Percentiles rank a stretch among this genome's conserved stretches.
Evolutionary conservation across 1,140 invertebrate species (phyloP).

Genomic region (Zophobas morio): DNA sequence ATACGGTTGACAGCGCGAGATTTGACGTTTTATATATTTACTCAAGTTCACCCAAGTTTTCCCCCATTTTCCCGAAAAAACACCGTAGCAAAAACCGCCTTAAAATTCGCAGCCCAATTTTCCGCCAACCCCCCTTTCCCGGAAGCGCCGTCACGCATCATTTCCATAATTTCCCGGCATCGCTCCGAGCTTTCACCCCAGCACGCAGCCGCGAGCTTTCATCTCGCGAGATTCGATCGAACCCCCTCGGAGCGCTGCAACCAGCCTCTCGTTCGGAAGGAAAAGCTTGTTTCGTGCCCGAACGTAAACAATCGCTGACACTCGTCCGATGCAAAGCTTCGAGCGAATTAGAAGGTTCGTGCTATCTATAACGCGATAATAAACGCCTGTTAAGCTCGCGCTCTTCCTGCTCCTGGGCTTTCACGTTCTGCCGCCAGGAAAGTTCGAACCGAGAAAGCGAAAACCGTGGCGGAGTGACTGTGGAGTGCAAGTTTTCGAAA

Average conservation of each 20-base stretch:
- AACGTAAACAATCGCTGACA: constrained; percentile 41
- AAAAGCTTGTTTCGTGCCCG: constrained; percentile 43
- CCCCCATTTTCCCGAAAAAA: too few relatives aligned
- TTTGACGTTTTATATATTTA: too few relatives aligned
- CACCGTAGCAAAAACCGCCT: too few relatives aligned
- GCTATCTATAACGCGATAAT: constrained; percentile 44
- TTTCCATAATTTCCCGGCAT: constrained; percentile 15
- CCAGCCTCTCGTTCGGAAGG: constrained; percentile 46
- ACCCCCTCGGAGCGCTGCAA: constrained; percentile 41
- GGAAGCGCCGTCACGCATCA: neutral
- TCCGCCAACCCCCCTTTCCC: too few relatives aligned
- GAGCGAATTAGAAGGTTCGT: constrained; percentile 42
- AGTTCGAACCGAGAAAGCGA: neutral
- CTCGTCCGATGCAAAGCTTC: constrained; percentile 37
- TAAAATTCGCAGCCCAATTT: too few relatives aligned
- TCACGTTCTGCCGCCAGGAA: neutral
- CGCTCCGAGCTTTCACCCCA: constrained; percentile 14
- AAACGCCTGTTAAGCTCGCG: constrained; percentile 45
- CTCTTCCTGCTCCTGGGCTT: constrained; percentile 42
- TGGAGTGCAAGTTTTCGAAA: neutral
- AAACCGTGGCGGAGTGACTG: constrained; percentile 25
- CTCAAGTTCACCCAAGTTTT: too few relatives aligned
- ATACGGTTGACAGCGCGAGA: too few relatives aligned
- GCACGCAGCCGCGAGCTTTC: constrained; percentile 34
- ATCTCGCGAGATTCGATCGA: constrained; percentile 47